Evolutionary conservation across 2,888 invertebrate species (phyloP).

Genomic region (Parnassius orleans): DNA sequence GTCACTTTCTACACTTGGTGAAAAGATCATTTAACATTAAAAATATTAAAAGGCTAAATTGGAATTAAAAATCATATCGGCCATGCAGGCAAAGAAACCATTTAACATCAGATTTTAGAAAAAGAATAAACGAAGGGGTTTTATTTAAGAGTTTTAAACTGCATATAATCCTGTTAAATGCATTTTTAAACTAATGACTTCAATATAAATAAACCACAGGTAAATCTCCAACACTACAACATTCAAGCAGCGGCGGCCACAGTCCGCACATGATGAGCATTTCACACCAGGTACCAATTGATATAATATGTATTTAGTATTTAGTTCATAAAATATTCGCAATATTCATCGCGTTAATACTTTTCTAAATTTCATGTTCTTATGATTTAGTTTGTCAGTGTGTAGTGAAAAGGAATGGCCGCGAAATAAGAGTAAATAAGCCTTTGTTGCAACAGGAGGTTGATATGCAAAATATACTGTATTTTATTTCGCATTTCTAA

Average conservation of each 20-base stretch:
- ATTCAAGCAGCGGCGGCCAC: constrained; percentile 60
- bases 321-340: not conserved
- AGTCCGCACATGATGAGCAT: constrained; percentile 62
- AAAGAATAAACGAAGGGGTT: no score
- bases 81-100: no score
- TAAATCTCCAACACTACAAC: constrained; percentile 67
- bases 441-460: not conserved
- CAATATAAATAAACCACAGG: constrained; percentile 40
- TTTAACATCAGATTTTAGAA: no score
- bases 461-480: no score
- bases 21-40: no score
- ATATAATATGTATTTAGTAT: not conserved
- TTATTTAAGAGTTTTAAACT: no score
- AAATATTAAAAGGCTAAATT: no score
- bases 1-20: no score
- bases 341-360: not conserved
- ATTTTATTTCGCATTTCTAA: no score
- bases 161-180: no score
- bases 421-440: not conserved
- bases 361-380: not conserved
- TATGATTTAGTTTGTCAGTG: constrained; percentile 1
- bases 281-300: constrained; percentile 62
- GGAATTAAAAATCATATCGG: no score
- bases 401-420: constrained; percentile 1
- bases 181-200: no score